phyloP scores from a whole-genome alignment of 2,113 vertebrate genomes.

The Vidua chalybeata region DNA sequence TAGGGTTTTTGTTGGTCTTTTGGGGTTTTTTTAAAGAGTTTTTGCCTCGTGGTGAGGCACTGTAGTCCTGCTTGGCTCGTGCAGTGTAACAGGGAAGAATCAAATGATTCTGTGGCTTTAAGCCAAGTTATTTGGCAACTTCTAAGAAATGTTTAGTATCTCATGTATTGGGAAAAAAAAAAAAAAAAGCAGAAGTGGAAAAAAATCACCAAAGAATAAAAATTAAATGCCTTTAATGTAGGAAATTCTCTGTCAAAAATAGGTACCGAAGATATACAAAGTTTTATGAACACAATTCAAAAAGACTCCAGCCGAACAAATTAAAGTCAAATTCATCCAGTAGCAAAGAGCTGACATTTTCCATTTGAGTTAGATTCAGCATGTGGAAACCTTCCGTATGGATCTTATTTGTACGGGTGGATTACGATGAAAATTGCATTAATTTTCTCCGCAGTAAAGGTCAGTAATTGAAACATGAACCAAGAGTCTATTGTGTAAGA shows the following conservation, averaged over 20 bases:
- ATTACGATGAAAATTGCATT: constrained; percentile 80
- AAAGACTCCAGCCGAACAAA: constrained; percentile 56
- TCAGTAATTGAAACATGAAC: constrained; percentile 80
- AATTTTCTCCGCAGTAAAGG: constrained; percentile 79
- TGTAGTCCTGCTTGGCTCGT: background rate
- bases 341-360: constrained; percentile 76
- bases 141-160: background rate
- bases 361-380: constrained; percentile 75
- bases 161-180: background rate
- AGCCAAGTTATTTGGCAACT: background rate
- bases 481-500: constrained; percentile 76
- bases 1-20: background rate
- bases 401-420: constrained; percentile 76
- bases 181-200: background rate
- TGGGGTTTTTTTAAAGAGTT: fast-evolving
- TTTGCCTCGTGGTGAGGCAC: background rate
- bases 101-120: background rate
- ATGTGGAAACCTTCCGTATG: constrained; percentile 71
- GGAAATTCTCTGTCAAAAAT: constrained; percentile 26
- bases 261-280: constrained; percentile 13
- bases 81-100: background rate
- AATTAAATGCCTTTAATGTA: background rate
- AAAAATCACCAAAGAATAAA: background rate
- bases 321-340: constrained; percentile 67
- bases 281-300: constrained; percentile 34